Evolutionary conservation across 1,140 invertebrate genomes (phyloP).

Genomic region (Drosophila novamexicana): DNA sequence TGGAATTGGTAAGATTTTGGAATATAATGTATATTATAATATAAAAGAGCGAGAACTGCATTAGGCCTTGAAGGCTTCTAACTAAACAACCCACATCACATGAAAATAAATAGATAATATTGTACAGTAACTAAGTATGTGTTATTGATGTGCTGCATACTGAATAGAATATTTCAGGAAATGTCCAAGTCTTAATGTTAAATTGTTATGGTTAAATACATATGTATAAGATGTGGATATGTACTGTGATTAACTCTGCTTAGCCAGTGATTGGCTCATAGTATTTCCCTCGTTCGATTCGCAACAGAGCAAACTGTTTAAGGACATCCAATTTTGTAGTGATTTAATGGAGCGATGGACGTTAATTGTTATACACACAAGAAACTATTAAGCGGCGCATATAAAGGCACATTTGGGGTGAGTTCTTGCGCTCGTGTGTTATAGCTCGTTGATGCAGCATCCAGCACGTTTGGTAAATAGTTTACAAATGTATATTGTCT

Average conservation of each 20-base stretch:
- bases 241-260: not conserved
- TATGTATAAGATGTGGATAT: too few relatives aligned
- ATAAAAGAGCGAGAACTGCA: too few relatives aligned
- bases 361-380: conserved; percentile 34
- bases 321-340: conserved; percentile 3
- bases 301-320: conserved; percentile 1
- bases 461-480: conserved; percentile 30
- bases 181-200: too few relatives aligned
- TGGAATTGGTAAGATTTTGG: not conserved
- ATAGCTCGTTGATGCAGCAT: conserved; percentile 4
- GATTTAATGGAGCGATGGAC: conserved; percentile 14
- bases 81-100: too few relatives aligned
- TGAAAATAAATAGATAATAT: too few relatives aligned
- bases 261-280: not conserved
- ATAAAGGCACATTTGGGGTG: conserved; percentile 19
- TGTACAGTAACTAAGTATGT: too few relatives aligned
- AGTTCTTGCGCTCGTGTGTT: conserved; percentile 1
- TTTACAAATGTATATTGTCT: conserved; percentile 15
- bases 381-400: conserved; percentile 17
- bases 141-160: too few relatives aligned
- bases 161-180: too few relatives aligned
- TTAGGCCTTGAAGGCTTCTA: too few relatives aligned
- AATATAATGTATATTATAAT: not conserved
- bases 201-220: too few relatives aligned
- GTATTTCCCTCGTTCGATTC: not conserved